Base-by-base conservation (phyloP, 2,888 invertebrate species). In the Latrodectus elegans region DNA sequence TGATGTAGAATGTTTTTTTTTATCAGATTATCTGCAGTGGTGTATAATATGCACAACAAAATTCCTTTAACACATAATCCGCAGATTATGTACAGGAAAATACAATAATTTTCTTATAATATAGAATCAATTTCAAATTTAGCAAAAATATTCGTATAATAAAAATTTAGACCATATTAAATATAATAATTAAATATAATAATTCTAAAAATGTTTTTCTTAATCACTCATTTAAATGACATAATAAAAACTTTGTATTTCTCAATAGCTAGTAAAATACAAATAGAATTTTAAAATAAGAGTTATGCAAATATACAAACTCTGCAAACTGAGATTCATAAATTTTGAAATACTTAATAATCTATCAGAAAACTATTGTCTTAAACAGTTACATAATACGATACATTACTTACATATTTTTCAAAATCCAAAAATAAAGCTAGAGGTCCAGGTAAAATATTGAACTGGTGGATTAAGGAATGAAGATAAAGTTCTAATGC, bases 351-450 rank as follows among this genome's bases (percentile, higher is more conserved):
- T 10, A 60, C 60, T 60, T 60, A 60, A 9, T 60, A 15, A 8
- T 6, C 15, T 14, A 14, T 3, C 6, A 14, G 3, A 15, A 55
- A 55, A 3, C 11, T 55, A 55, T 14, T 14, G 11, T 55, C n/a
- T n/a, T n/a, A 60, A 9, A 12, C 10, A 60, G n/a, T 60, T 60
- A 15, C n/a, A 15, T 15, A 60, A 15, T 60, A 8, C 9, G 10
- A 60, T 11, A 60, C 12, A n/a, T 12, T 12, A 68, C 93, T 92
- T 90, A 93, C 93, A 93, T 97, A 98, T 90, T 95, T 93, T 92
- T 97, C 96, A 91, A 99, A 95, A 91, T 97, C 95, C 86, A 99
- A 93, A 93, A 99, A 99, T 89, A 95, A 94, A 1, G 96, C 95
- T 90, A 98, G 94, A 87, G 95, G 94, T 89, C 95, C 94, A 0